phyloP scores from a whole-genome alignment of 2,113 vertebrate genomes.

The Scolopax mira region DNA sequence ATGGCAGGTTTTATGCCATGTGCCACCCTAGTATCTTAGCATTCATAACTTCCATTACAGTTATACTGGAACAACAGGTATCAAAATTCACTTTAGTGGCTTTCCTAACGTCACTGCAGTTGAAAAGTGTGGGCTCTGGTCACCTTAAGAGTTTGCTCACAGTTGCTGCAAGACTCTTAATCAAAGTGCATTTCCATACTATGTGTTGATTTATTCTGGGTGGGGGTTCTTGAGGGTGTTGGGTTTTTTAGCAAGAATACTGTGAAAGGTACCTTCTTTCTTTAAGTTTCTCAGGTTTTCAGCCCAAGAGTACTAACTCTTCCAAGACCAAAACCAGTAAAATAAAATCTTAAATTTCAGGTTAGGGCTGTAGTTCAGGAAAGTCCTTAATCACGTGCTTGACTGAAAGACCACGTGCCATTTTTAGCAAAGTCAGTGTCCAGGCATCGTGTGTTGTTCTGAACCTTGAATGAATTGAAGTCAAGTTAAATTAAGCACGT shows the following conservation, averaged over 20 bases:
- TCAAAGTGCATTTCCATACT: neutral
- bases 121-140: neutral
- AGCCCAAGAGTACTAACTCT: neutral
- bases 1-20: neutral
- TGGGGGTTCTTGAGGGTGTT: fast-evolving
- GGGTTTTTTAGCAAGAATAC: neutral
- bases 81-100: neutral
- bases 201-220: neutral
- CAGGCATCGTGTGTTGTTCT: neutral
- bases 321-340: neutral
- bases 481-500: neutral
- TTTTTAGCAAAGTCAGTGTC: neutral
- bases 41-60: neutral
- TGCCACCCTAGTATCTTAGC: neutral
- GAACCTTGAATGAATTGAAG: neutral
- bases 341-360: neutral
- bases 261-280: neutral
- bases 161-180: neutral
- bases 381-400: neutral
- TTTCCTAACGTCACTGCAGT: neutral
- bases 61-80: neutral
- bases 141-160: neutral
- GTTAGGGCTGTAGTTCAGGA: neutral
- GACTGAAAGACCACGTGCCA: neutral
- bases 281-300: neutral